phyloP scores from a whole-genome alignment of 2,888 invertebrate genomes.

The Arge pagana region DNA sequence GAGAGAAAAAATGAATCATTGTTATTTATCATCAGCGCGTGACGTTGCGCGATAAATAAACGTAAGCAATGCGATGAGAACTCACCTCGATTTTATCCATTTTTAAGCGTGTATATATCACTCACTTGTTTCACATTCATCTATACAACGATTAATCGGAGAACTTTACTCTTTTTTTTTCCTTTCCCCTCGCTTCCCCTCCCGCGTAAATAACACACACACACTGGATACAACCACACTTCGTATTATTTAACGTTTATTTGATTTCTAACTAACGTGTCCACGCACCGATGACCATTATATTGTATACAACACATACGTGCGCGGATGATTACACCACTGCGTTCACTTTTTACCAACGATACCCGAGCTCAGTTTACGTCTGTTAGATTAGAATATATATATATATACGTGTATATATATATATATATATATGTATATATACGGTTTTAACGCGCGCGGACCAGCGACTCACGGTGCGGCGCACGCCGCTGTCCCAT shows the following conservation, averaged over 20 bases:
- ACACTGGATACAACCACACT: background rate
- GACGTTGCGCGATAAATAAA: conserved; percentile 1
- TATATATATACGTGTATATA: background rate
- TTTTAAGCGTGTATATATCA: conserved; percentile 49
- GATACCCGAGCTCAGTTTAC: too few species aligned
- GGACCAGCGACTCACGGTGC: conserved; percentile 56
- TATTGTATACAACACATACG: too few species aligned
- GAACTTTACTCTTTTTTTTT: background rate
- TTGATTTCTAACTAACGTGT: too few species aligned
- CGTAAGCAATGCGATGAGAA: background rate
- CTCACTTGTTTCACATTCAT: conserved; percentile 53
- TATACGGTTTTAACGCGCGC: conserved; percentile 44
- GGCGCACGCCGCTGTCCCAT: conserved; percentile 68
- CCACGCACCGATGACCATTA: too few species aligned
- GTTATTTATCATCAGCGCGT: too few species aligned
- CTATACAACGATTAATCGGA: too few species aligned
- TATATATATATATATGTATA: conserved; percentile 19
- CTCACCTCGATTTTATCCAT: conserved; percentile 58
- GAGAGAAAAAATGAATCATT: conserved; percentile 18
- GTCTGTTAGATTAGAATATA: background rate
- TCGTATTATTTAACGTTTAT: background rate
- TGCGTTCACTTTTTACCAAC: too few species aligned
- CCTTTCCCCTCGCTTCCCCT: background rate
- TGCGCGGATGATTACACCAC: too few species aligned
- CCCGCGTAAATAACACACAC: background rate